Conservation (phyloP, 2,888 invertebrate genomes). For the Spilosoma lubricipeda region DNA sequence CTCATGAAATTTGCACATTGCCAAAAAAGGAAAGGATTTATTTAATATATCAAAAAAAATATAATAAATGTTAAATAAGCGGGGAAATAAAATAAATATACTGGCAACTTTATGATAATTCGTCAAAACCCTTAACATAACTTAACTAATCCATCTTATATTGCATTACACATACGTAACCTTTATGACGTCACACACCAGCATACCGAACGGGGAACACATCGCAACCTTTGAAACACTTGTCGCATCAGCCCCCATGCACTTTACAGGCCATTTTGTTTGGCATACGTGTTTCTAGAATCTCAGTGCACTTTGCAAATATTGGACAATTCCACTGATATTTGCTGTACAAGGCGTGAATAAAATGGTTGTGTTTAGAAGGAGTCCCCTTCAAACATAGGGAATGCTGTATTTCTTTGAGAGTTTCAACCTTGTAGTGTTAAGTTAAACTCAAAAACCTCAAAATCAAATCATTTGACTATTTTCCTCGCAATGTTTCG, state of each 20-base stretch:
- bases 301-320: conserved; percentile 30
- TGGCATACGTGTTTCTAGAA: conserved; percentile 46
- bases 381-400: neutral
- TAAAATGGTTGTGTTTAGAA: neutral
- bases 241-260: conserved; percentile 45
- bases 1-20: too few relatives aligned
- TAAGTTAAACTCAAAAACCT: too few relatives aligned
- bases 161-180: neutral
- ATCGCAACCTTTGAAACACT: conserved; percentile 52
- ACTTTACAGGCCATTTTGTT: conserved; percentile 48
- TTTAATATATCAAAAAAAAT: too few relatives aligned
- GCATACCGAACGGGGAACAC: neutral
- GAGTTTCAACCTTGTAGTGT: neutral
- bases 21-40: too few relatives aligned
- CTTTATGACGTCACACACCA: conserved; percentile 4
- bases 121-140: neutral
- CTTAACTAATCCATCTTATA: neutral
- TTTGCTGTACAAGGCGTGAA: conserved; percentile 9
- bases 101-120: neutral
- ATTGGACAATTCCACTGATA: conserved; percentile 5
- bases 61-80: neutral
- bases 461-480: too few relatives aligned
- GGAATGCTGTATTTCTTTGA: neutral
- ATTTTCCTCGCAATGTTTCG: too few relatives aligned
- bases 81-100: neutral